A percentile compares a stretch with the other conserved stretches of the same genome.
These are phyloP conservation scores for Alcedo atthis DNA, from an alignment of 2,797 vertebrate genomes.

Conservation along the genomic window DNA sequence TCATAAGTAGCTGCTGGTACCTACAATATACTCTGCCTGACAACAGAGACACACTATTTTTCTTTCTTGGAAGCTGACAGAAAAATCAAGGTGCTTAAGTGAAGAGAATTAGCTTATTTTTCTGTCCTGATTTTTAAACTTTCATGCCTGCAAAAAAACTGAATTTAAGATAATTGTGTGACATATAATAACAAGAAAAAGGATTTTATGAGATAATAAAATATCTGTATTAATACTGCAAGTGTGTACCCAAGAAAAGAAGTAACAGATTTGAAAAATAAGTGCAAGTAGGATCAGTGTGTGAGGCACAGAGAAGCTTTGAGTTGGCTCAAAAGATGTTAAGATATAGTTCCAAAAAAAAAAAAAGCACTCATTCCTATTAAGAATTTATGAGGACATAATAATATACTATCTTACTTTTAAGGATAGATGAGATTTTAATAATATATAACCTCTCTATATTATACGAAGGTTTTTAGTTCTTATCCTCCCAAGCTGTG, in stretches of 20 bases:
- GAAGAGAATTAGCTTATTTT: background rate
- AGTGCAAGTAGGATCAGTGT: background rate
- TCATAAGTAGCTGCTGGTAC: background rate
- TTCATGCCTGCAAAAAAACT: background rate
- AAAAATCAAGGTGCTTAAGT: background rate
- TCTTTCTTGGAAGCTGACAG: background rate
- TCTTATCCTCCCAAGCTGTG: background rate
- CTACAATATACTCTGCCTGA: background rate
- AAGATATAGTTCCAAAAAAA: background rate
- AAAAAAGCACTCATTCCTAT: background rate
- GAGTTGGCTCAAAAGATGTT: background rate
- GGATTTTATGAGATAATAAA: background rate
- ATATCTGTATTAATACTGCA: background rate
- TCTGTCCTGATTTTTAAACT: background rate
- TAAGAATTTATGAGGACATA: background rate
- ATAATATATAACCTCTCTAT: background rate
- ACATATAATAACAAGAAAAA: background rate
- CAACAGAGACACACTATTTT: background rate
- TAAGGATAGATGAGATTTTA: constrained; percentile 6
- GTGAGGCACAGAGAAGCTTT: background rate
- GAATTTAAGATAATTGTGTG: background rate
- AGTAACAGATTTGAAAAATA: background rate
- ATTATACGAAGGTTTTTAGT: background rate
- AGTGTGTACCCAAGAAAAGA: background rate
- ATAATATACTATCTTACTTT: background rate